Evolutionary conservation across 2,888 invertebrate species (phyloP), one percentile per base, ranked within the genome.

Genomic region (Lutraria lutraria): DNA sequence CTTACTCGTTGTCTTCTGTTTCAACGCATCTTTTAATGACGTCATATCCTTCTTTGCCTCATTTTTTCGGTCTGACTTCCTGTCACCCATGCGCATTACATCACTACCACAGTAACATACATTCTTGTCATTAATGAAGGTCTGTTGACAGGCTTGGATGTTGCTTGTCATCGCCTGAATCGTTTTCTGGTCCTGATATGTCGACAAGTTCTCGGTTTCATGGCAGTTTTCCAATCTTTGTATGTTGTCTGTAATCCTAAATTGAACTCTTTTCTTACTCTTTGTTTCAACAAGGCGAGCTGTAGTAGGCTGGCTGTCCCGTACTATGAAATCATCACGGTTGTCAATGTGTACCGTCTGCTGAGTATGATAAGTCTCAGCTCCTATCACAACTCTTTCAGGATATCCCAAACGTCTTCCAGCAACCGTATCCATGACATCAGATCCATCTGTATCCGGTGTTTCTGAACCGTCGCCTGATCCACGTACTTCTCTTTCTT

Each of bases 381-480:
- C 76, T 16, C 76, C 76, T 8, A 76, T 31, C 34, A 76, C 76
- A 0, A 76, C 21, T 34, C 76, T 76, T n/a, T 76, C 76, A 16
- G 10, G 31, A 76, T 34, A 76, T 6, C 31, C 34, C 0, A 76
- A 34, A 16, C 31, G 1, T 0, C 34, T 16, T 16, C 76, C 19
- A 34, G 76, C 34, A 4, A 31, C 76, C 34, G 34, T 34, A 76
- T 31, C 76, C 31, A 31, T 76, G 25, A 25, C 8, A 25, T 8
- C 63, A 76, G 34, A 76, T 25, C 13, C 76, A 31, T 76, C 76
- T 16, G 76, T 34, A 34, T 76, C 34, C 34, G 76, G 76, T 76
- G 76, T 76, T 34, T 76, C 76, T 76, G 76, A 76, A 16, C 76
- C 76, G 76, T 76, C 76, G 13, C 76, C 76, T 31, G 76, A 76